phyloP scores from a whole-genome alignment of 2,797 vertebrate species.

The Pitangus sulphuratus region DNA sequence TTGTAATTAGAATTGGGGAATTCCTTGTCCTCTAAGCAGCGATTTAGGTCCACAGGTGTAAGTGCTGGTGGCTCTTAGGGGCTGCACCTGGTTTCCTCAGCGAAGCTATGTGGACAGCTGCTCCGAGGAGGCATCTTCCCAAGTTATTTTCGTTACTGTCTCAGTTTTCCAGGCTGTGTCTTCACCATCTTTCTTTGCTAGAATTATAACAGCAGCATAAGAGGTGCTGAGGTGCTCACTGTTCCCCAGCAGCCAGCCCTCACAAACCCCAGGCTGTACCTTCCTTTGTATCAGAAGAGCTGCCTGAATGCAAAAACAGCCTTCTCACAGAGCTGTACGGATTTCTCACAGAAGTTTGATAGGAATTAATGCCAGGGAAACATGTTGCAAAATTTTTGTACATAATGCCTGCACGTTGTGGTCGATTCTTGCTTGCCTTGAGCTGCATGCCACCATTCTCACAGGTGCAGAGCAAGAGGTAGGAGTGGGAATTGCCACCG shows the following conservation, averaged over 20 bases:
- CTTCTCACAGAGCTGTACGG: rapidly evolving
- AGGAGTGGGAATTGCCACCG: background rate
- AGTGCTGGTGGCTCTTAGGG: background rate
- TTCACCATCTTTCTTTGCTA: background rate
- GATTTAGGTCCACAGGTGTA: constrained; percentile 22
- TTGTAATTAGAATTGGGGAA: background rate
- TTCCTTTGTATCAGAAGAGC: background rate
- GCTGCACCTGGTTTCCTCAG: constrained; percentile 33
- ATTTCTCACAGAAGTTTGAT: background rate
- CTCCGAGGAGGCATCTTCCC: background rate
- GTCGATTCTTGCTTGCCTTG: background rate
- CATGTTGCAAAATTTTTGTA: background rate
- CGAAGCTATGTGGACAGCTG: constrained; percentile 38
- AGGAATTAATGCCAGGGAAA: background rate
- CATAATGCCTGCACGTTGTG: rapidly evolving
- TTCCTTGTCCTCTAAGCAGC: background rate
- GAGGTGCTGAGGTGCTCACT: background rate
- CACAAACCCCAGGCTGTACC: background rate
- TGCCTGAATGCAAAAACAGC: background rate
- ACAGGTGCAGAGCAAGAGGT: background rate
- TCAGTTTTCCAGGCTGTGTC: constrained; percentile 20
- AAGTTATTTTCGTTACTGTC: constrained; percentile 51
- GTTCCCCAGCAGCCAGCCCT: background rate
- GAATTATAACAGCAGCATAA: background rate
- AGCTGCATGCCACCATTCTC: background rate